These are phyloP conservation scores for Solea senegalensis DNA, from an alignment of 2,113 vertebrate genomes.

Conservation along the genomic window DNA sequence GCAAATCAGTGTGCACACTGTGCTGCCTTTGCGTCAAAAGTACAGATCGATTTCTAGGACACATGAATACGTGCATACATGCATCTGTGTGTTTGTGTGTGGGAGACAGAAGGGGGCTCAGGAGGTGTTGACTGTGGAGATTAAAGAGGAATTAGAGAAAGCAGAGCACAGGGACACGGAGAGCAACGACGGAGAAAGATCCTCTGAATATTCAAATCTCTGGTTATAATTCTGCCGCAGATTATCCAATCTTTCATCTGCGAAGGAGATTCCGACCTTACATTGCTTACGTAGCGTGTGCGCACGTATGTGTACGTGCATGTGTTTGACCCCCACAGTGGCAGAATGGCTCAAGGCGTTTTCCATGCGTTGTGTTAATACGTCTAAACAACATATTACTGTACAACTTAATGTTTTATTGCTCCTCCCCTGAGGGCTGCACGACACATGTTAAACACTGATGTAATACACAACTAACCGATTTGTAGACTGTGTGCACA, in stretches of 20 bases:
- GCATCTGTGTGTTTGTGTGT: constrained; percentile 7
- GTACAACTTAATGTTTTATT: constrained; percentile 10
- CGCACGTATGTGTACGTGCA: constrained; percentile 16
- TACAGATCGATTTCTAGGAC: constrained; percentile 41
- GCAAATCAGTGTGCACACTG: constrained; percentile 2
- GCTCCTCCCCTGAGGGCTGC: neutral
- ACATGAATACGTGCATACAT: constrained; percentile 20
- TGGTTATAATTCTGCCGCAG: constrained; percentile 63
- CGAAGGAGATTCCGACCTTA: constrained; percentile 42
- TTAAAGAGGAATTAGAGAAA: constrained; percentile 71
- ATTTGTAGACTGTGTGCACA: constrained; percentile 4
- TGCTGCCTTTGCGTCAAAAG: constrained; percentile 12
- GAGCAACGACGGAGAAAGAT: constrained; percentile 25
- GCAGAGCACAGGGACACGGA: constrained; percentile 40
- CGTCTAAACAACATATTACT: constrained; percentile 1
- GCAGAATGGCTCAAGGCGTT: constrained; percentile 15
- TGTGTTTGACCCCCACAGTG: constrained; percentile 16
- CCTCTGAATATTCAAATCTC: constrained; percentile 69
- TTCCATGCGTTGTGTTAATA: constrained; percentile 1
- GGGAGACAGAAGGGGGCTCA: constrained; percentile 63
- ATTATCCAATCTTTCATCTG: constrained; percentile 70
- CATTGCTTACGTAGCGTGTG: constrained; percentile 8
- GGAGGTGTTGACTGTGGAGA: constrained; percentile 73
- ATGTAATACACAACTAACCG: neutral
- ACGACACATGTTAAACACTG: constrained; percentile 6